Conservation (phyloP, 2,113 vertebrate genomes). For the Sus scrofa region T2T-Sscrofa CM000819.6:125765501-125766000, state of each 20-base stretch:
- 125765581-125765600: constrained; percentile 14
- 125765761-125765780: constrained; percentile 8
- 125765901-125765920: constrained; percentile 24
- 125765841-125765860: constrained; percentile 47
- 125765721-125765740: background rate
- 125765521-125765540: constrained; percentile 41
- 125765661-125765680: background rate
- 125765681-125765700: background rate
- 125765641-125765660: constrained; percentile 48
- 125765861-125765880: background rate
- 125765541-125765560: constrained; percentile 26
- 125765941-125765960: constrained; percentile 23
- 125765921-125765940: background rate
- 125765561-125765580: background rate
- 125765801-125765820: background rate
- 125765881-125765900: constrained; percentile 50
- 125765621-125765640: constrained; percentile 36
- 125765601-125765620: background rate
- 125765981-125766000: constrained; percentile 56
- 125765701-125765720: constrained; percentile 13
- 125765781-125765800: background rate
- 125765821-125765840: constrained; percentile 56
- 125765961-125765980: constrained; percentile 29
- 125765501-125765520: background rate
- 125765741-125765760: background rate